Percentiles rank a stretch among this genome's conserved stretches.
phyloP scores from a whole-genome alignment of 2,797 vertebrate genomes.

The Galagoides demidoff region DNA sequence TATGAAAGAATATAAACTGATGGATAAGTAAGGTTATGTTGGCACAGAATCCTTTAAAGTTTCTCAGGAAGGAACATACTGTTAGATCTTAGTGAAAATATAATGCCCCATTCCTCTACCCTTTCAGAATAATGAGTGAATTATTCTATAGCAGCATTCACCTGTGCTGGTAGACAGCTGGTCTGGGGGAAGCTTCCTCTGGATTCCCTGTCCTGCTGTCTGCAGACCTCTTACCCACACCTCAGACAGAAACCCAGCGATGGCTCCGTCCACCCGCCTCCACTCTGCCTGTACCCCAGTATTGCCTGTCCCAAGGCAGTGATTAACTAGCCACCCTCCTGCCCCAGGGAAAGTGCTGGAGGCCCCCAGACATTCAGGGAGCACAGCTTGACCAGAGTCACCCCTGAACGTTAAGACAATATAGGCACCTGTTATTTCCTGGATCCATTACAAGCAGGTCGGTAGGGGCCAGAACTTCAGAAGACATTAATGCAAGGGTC shows the following conservation, averaged over 20 bases:
- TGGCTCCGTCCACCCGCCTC: no score
- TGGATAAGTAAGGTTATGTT: not conserved
- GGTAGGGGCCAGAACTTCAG: not conserved
- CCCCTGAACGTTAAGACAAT: no score
- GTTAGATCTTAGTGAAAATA: not conserved
- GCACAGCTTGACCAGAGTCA: not conserved
- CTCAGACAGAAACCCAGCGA: not conserved
- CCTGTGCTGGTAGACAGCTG: not conserved
- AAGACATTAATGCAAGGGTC: not conserved
- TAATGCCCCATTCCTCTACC: not conserved
- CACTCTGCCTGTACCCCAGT: not conserved
- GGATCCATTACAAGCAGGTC: accelerated
- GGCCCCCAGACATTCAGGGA: not conserved
- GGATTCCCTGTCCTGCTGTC: not conserved
- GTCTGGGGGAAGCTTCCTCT: not conserved
- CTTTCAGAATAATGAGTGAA: not conserved
- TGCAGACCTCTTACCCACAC: not conserved
- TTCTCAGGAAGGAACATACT: not conserved
- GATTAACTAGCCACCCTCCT: accelerated
- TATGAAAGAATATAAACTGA: not conserved
- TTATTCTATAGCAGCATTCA: not conserved
- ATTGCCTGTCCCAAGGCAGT: not conserved
- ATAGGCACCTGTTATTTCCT: not conserved
- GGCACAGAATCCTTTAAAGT: not conserved
- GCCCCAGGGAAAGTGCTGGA: not conserved